Conservation (phyloP, 2,888 invertebrate species). For the Neoscelio sp. region DNA sequence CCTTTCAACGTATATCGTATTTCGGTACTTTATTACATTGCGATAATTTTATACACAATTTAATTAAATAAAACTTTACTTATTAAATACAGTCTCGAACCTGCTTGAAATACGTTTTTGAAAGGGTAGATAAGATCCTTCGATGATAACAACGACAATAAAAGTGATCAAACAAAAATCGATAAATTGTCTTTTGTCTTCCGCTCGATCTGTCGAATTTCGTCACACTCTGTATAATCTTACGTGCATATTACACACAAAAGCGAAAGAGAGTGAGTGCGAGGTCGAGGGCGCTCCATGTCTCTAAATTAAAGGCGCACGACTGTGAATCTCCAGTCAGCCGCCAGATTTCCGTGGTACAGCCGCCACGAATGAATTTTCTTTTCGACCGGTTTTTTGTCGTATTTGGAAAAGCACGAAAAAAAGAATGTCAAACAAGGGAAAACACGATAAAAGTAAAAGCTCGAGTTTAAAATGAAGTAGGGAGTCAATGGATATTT, state of each 20-base stretch:
- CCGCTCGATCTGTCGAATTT: constrained; percentile 40
- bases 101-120: too few relatives aligned
- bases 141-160: neutral
- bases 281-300: constrained; percentile 81
- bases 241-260: constrained; percentile 61
- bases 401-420: constrained; percentile 4
- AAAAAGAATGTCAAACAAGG: neutral
- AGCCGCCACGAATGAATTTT: constrained; percentile 65
- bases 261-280: constrained; percentile 68
- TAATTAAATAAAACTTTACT: too few relatives aligned
- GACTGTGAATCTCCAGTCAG: constrained; percentile 81
- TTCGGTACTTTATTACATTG: too few relatives aligned
- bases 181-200: constrained; percentile 39
- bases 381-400: constrained; percentile 15
- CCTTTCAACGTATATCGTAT: too few relatives aligned
- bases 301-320: constrained; percentile 82
- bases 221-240: constrained; percentile 48
- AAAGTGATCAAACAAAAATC: constrained; percentile 29
- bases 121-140: too few relatives aligned
- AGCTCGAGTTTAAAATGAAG: constrained; percentile 8
- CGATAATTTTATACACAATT: too few relatives aligned
- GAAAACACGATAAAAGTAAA: constrained; percentile 8
- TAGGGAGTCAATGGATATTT: constrained; percentile 22
- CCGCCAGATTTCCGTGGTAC: constrained; percentile 78
- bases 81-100: too few relatives aligned